Evolutionary conservation across 2,113 vertebrate species (phyloP).

Genomic region (Anthoscopus minutus): DNA sequence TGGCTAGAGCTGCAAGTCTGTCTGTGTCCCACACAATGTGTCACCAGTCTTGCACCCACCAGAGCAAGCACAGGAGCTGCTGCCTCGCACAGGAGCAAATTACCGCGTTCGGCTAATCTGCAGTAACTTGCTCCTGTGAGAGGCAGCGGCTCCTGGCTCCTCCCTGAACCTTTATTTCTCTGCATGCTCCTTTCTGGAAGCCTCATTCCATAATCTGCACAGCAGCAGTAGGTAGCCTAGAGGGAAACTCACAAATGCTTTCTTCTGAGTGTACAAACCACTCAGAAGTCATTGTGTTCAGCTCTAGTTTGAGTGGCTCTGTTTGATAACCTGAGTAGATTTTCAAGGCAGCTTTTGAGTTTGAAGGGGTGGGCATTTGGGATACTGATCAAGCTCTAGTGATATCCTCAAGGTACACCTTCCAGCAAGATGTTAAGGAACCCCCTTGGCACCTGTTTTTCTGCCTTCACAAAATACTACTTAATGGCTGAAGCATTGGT

Average conservation of each 20-base stretch:
- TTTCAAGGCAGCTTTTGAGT: background rate
- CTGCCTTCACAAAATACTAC: background rate
- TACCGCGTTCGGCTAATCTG: background rate
- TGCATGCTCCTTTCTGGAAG: background rate
- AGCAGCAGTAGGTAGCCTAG: background rate
- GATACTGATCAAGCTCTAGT: background rate
- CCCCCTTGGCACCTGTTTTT: background rate
- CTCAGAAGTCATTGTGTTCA: background rate
- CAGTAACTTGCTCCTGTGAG: slow-evolving; percentile 50
- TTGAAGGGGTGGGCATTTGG: background rate
- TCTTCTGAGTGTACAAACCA: background rate
- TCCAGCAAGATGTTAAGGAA: background rate
- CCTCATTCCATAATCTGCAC: background rate
- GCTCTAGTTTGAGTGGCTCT: background rate
- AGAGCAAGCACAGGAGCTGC: slow-evolving; percentile 28
- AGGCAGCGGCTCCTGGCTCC: slow-evolving; percentile 4
- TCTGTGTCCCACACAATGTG: background rate
- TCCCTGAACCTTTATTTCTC: background rate
- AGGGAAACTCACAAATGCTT: background rate
- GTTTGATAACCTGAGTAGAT: background rate
- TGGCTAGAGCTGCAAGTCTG: background rate
- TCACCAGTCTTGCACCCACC: background rate
- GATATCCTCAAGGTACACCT: background rate
- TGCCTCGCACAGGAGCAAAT: slow-evolving; percentile 60
- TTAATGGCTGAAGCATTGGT: background rate